Evolutionary conservation across 1,140 invertebrate species (phyloP).

Genomic region (Drosophila kepulauana): DNA sequence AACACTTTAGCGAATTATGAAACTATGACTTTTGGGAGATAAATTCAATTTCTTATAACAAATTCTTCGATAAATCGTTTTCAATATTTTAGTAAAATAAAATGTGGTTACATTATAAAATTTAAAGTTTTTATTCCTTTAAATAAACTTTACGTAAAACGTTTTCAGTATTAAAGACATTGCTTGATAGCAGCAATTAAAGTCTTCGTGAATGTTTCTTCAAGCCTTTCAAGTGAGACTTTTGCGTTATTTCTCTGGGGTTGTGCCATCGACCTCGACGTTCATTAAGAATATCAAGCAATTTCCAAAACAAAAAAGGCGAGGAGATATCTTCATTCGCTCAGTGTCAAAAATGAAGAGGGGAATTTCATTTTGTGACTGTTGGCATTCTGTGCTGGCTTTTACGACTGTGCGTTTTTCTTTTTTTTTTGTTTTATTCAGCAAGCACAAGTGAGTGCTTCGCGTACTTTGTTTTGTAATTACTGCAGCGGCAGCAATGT

Average conservation of each 20-base stretch:
- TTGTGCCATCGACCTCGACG: conserved; percentile 41
- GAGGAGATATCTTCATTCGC: conserved; percentile 32
- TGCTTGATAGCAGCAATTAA: conserved; percentile 3
- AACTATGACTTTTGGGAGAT: too few species aligned
- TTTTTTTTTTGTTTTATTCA: conserved; percentile 18
- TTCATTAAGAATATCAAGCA: conserved; percentile 51
- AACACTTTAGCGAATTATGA: too few species aligned
- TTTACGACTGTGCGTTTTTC: conserved; percentile 35
- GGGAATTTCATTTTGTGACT: conserved; percentile 47
- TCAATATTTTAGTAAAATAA: too few species aligned
- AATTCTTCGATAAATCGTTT: too few species aligned
- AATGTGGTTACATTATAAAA: too few species aligned
- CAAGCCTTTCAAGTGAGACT: neutral
- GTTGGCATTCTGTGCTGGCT: conserved; percentile 28
- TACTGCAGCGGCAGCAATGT: conserved; percentile 56
- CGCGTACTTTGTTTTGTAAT: conserved; percentile 75
- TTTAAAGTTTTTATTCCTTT: too few species aligned
- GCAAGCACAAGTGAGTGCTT: neutral
- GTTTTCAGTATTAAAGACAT: neutral
- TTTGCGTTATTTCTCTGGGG: neutral
- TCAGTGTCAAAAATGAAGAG: conserved; percentile 29
- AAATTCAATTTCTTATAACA: too few species aligned
- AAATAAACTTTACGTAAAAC: too few species aligned
- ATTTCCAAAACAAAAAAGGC: conserved; percentile 28
- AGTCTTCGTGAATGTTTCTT: neutral